Conservation (phyloP, 2,797 vertebrate genomes). For the Lerista edwardsae region DNA sequence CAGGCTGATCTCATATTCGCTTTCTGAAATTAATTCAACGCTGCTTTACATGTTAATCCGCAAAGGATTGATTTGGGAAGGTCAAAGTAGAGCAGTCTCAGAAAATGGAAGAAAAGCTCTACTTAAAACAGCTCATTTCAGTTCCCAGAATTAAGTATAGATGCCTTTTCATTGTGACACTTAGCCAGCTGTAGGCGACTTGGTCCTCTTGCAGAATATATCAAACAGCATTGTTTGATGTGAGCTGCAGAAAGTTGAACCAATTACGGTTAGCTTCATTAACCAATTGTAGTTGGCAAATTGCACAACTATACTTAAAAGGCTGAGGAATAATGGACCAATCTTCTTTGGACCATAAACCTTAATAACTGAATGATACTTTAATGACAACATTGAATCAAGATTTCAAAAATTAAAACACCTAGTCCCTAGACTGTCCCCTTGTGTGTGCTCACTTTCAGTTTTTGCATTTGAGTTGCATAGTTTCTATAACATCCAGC, state of each 20-base stretch:
- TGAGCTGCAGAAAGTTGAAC: constrained; percentile 69
- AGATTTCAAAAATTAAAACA: constrained; percentile 43
- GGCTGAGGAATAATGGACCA: constrained; percentile 62
- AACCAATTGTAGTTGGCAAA: constrained; percentile 76
- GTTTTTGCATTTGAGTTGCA: constrained; percentile 43
- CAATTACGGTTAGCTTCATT: constrained; percentile 81
- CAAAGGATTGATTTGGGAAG: constrained; percentile 82
- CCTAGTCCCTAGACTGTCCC: constrained; percentile 22
- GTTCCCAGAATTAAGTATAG: constrained; percentile 78
- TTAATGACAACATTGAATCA: constrained; percentile 58
- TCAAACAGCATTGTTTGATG: constrained; percentile 75
- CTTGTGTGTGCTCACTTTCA: neutral
- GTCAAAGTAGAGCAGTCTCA: constrained; percentile 80
- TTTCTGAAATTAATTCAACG: constrained; percentile 88
- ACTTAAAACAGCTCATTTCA: constrained; percentile 80
- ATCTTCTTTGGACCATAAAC: constrained; percentile 60
- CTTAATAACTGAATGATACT: constrained; percentile 52
- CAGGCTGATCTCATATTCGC: constrained; percentile 83
- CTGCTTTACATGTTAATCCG: constrained; percentile 88
- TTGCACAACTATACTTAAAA: constrained; percentile 73
- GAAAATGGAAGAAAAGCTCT: constrained; percentile 81
- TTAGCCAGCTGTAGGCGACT: constrained; percentile 74
- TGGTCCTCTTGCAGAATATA: constrained; percentile 68
- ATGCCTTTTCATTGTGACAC: constrained; percentile 78
- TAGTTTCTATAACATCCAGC: constrained; percentile 50